Conservation (phyloP, 2,797 vertebrate species). For the Sebastes oblongus region DNA sequence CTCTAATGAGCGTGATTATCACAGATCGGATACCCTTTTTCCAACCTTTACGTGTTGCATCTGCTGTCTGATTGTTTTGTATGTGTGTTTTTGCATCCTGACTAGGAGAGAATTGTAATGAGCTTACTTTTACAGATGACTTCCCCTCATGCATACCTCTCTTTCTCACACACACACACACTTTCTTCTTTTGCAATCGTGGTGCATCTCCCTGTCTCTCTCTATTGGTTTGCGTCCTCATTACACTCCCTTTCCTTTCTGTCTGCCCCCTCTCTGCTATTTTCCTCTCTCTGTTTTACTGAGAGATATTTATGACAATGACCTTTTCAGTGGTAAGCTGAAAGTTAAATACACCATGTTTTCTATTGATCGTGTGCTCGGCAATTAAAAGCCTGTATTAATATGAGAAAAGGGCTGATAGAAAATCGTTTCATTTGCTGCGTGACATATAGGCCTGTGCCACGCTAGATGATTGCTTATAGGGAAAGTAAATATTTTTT, state of each 20-base stretch:
- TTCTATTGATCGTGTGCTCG: conserved; percentile 54
- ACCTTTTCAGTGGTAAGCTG: conserved; percentile 67
- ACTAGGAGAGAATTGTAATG: conserved; percentile 52
- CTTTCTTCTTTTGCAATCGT: not conserved
- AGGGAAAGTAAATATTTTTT: conserved; percentile 24
- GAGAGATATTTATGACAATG: conserved; percentile 67
- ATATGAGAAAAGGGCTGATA: conserved; percentile 54
- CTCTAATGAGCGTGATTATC: conserved; percentile 69
- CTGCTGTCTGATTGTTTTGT: conserved; percentile 23
- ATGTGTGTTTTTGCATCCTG: conserved; percentile 1
- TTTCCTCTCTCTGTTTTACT: conserved; percentile 36
- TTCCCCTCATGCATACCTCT: not conserved
- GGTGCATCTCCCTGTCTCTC: not conserved
- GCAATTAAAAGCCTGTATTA: conserved; percentile 72
- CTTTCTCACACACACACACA: not conserved
- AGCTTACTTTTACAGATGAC: conserved; percentile 33
- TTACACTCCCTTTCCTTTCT: conserved; percentile 1
- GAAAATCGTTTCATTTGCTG: conserved; percentile 58
- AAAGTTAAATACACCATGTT: conserved; percentile 64
- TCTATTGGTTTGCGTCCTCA: not conserved
- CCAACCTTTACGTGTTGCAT: conserved; percentile 37
- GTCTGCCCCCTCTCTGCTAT: not conserved
- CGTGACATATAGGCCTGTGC: conserved; percentile 28
- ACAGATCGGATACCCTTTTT: conserved; percentile 20
- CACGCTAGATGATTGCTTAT: conserved; percentile 23